Evolutionary conservation across 2,888 invertebrate genomes (phyloP).

Genomic region (Bibio marci): DNA sequence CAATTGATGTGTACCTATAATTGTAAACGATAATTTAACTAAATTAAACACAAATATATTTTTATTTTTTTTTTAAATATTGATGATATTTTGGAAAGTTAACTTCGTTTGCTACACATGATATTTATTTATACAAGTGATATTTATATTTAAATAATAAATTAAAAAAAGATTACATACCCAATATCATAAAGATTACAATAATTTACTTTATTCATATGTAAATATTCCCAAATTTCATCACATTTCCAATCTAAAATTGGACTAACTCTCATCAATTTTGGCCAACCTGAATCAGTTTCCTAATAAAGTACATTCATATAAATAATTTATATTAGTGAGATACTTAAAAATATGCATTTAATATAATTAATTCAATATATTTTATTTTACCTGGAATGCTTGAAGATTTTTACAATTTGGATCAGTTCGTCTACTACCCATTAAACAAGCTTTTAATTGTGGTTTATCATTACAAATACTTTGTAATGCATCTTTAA

Average conservation of each 20-base stretch:
- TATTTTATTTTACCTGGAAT: constrained; percentile 46
- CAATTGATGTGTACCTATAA: constrained; percentile 70
- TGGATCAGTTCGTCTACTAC: constrained; percentile 78
- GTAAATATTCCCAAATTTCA: constrained; percentile 82
- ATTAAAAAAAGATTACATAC: constrained; percentile 24
- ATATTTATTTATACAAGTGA: too few relatives aligned
- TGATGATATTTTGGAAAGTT: too few relatives aligned
- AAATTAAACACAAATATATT: background rate
- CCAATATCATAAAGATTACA: constrained; percentile 83
- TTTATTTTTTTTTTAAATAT: background rate
- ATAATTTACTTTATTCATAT: constrained; percentile 65
- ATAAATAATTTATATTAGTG: constrained; percentile 5
- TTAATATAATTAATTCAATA: constrained; percentile 3
- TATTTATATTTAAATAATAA: background rate
- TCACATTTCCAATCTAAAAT: constrained; percentile 83
- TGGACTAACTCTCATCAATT: constrained; percentile 74
- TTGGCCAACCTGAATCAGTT: constrained; percentile 85
- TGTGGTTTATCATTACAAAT: constrained; percentile 38
- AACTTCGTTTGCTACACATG: too few relatives aligned
- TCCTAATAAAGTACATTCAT: constrained; percentile 30
- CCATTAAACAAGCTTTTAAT: constrained; percentile 80
- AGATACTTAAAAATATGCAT: background rate
- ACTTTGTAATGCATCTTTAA: constrained; percentile 50
- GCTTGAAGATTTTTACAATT: constrained; percentile 45
- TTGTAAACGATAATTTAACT: constrained; percentile 1